Evolutionary conservation across 2,888 invertebrate genomes (phyloP).

Genomic region (Zhuqinia jingwanae): DNA sequence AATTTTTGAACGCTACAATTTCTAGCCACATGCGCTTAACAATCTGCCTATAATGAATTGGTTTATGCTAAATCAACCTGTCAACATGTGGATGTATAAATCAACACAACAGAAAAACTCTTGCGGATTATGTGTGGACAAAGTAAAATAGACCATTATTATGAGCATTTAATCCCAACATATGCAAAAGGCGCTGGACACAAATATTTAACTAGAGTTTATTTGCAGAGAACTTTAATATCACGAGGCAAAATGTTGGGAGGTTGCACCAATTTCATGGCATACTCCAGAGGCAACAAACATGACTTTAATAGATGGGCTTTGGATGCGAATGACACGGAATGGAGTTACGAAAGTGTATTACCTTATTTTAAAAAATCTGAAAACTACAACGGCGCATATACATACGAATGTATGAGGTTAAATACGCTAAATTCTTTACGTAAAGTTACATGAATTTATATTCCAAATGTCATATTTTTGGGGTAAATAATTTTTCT

Average conservation of each 20-base stretch:
- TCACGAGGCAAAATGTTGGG: constrained; percentile 85
- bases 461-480: too few species aligned
- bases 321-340: constrained; percentile 87
- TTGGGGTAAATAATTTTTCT: too few species aligned
- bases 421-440: too few species aligned
- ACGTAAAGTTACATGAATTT: too few species aligned
- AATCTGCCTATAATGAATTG: constrained; percentile 28
- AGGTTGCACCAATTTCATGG: constrained; percentile 89
- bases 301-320: constrained; percentile 92
- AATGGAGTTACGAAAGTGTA: constrained; percentile 89
- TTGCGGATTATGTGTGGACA: not conserved
- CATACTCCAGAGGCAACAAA: constrained; percentile 91
- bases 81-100: constrained; percentile 43
- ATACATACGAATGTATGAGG: not conserved
- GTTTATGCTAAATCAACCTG: constrained; percentile 34
- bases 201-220: not conserved
- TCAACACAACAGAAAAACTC: not conserved
- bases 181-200: too few species aligned
- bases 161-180: not conserved
- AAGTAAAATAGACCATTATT: not conserved
- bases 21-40: constrained; percentile 19
- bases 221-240: constrained; percentile 10
- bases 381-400: constrained; percentile 83
- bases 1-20: too few species aligned
- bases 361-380: constrained; percentile 90